Percentiles rank a stretch among this genome's conserved stretches.
Evolutionary conservation across 2,797 vertebrate genomes (phyloP).

Genomic region (Protonibea diacanthus): DNA sequence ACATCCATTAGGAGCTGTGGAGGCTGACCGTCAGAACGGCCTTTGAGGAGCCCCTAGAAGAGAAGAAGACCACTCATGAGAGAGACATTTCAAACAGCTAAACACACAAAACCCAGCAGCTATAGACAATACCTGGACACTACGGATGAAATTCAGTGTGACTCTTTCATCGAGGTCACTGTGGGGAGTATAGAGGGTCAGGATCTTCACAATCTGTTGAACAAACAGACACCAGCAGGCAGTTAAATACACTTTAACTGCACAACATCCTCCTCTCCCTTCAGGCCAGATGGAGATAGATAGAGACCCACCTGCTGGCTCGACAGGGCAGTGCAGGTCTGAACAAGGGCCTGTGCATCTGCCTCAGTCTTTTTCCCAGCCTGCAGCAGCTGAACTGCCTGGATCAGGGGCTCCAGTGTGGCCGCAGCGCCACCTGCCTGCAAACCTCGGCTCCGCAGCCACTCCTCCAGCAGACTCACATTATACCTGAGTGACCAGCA

Average conservation of each 20-base stretch:
- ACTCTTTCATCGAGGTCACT: slow-evolving; percentile 87
- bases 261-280: background rate
- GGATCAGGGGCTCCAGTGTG: slow-evolving; percentile 86
- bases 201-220: slow-evolving; percentile 87
- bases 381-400: slow-evolving; percentile 88
- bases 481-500: slow-evolving; percentile 78
- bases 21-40: slow-evolving; percentile 60
- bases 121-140: slow-evolving; percentile 81
- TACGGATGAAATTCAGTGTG: slow-evolving; percentile 85
- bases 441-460: slow-evolving; percentile 83
- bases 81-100: background rate
- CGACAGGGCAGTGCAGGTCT: slow-evolving; percentile 85
- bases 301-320: slow-evolving; percentile 82
- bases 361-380: slow-evolving; percentile 85
- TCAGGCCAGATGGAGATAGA: background rate
- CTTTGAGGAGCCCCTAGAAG: slow-evolving; percentile 81
- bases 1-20: slow-evolving; percentile 86
- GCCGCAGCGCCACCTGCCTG: slow-evolving; percentile 80
- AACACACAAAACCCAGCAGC: background rate
- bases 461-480: slow-evolving; percentile 87
- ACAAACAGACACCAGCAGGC: slow-evolving; percentile 2
- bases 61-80: slow-evolving; percentile 3
- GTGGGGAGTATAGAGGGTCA: slow-evolving; percentile 85
- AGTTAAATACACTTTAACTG: background rate
- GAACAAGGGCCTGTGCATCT: slow-evolving; percentile 82